A percentile compares a stretch with the other conserved stretches of the same genome.
Conservation (phyloP, 2,113 vertebrate species). For the Rhinolophus ferrumequinum region DNA sequence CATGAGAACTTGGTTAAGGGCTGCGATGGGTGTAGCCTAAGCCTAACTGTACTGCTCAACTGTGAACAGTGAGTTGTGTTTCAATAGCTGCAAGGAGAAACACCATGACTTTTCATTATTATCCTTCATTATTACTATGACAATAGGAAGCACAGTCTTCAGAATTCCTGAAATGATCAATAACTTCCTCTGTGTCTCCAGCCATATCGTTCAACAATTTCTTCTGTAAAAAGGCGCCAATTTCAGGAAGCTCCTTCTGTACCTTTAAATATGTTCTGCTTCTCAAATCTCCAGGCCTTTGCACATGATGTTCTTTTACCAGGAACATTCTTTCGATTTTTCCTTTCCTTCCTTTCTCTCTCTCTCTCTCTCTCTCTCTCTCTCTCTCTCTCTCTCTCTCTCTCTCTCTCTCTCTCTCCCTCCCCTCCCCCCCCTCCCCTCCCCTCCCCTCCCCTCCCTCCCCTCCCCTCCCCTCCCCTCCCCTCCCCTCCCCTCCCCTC, state of each 20-base stretch:
- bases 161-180: constrained; percentile 32
- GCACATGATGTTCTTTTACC: not conserved
- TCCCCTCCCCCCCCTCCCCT: no score
- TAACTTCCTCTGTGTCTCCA: not conserved
- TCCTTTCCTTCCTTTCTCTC: no score
- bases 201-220: not conserved
- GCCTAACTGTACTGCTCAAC: not conserved
- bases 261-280: not conserved
- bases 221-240: not conserved
- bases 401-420: no score
- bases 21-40: not conserved
- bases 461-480: no score
- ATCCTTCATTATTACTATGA: not conserved
- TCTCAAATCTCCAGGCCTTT: not conserved
- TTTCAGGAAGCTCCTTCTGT: not conserved
- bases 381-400: no score
- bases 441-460: no score
- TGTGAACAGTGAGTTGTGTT: not conserved
- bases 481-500: no score
- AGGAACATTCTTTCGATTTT: not conserved
- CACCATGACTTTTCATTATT: not conserved
- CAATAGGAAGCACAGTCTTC: not conserved
- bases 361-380: no score
- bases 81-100: not conserved
- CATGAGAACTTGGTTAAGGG: not conserved